phyloP scores from a whole-genome alignment of 2,797 vertebrate genomes.

The Monodelphis domestica region DNA sequence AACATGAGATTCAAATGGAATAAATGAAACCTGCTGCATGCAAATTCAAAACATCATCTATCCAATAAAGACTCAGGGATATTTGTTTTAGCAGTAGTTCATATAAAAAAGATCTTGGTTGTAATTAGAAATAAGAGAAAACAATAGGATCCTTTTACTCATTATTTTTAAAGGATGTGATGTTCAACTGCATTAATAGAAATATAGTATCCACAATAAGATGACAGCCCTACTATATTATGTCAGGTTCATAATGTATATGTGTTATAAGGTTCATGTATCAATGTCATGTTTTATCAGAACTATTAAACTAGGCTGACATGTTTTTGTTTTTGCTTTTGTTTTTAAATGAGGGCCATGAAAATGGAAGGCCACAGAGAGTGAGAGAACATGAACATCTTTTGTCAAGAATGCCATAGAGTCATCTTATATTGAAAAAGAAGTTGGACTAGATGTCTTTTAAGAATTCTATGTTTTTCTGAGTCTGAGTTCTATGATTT shows the following conservation, averaged over 20 bases:
- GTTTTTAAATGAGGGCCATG: not conserved
- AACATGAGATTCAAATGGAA: not conserved
- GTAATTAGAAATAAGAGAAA: not conserved
- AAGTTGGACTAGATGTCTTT: not conserved
- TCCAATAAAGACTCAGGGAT: not conserved
- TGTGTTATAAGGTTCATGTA: not conserved
- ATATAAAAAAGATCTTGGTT: not conserved
- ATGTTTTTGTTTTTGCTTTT: not conserved
- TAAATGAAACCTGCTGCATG: not conserved
- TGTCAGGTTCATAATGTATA: not conserved
- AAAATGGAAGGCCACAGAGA: not conserved
- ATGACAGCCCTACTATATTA: not conserved
- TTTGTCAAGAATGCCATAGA: not conserved
- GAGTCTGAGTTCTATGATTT: constrained; percentile 12
- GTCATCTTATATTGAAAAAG: not conserved
- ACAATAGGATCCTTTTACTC: not conserved
- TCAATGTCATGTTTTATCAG: not conserved
- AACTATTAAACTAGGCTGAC: not conserved
- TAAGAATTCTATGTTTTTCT: constrained; percentile 4
- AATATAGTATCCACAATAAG: not conserved
- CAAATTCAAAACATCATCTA: not conserved
- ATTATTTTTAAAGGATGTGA: not conserved
- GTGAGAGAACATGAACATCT: not conserved
- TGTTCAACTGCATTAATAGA: not conserved
- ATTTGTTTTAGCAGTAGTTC: not conserved